Evolutionary conservation across 2,113 vertebrate genomes (phyloP).

Genomic region (Vulpes vulpes): DNA sequence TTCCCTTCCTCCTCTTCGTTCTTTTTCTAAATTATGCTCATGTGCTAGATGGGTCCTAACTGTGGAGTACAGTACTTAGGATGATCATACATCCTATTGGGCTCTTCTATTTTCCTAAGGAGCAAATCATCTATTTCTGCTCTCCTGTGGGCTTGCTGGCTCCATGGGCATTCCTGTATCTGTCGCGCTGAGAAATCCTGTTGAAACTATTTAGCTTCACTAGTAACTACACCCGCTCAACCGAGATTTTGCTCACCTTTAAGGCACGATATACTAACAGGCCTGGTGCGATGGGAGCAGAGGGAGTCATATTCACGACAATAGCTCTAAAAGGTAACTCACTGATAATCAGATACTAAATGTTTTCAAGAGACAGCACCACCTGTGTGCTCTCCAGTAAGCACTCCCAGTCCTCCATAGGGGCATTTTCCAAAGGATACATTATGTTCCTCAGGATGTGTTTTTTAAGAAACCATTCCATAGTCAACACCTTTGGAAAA

Average conservation of each 20-base stretch:
- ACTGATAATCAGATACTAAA: neutral
- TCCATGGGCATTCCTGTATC: neutral
- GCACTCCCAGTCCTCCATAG: neutral
- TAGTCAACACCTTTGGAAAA: neutral
- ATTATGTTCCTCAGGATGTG: neutral
- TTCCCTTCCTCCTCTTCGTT: neutral
- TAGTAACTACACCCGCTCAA: neutral
- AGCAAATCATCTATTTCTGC: neutral
- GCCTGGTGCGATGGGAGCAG: neutral
- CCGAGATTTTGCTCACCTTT: neutral
- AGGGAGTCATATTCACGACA: neutral
- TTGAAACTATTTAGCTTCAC: neutral
- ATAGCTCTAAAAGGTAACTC: neutral
- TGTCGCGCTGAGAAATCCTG: neutral
- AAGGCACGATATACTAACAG: neutral
- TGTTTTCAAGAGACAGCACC: neutral
- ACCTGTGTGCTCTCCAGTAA: neutral
- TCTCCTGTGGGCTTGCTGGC: neutral
- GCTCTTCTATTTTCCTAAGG: neutral
- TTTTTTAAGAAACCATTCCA: neutral
- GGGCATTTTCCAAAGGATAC: neutral
- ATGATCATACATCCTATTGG: neutral
- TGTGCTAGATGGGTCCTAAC: neutral
- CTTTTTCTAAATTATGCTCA: neutral
- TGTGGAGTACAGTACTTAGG: neutral